Evolutionary conservation across 2,113 vertebrate species (phyloP).

Genomic region (Chlamydotis undulata): DNA sequence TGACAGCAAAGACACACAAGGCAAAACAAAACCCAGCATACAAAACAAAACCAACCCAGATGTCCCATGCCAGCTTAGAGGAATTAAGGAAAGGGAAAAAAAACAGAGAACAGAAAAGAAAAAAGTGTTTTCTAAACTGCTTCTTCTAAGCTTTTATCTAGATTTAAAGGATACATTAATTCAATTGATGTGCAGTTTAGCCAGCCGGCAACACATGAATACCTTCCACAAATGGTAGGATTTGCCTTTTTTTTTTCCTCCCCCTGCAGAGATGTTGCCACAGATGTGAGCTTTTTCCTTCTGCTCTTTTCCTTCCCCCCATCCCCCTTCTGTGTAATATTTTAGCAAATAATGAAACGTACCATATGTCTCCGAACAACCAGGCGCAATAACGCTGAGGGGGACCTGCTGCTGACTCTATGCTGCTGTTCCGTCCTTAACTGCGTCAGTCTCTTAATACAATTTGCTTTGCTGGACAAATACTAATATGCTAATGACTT

Average conservation of each 20-base stretch:
- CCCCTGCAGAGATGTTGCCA: constrained; percentile 26
- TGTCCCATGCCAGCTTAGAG: constrained; percentile 1
- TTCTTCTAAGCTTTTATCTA: constrained; percentile 47
- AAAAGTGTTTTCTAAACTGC: constrained; percentile 49
- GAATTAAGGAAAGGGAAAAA: background rate
- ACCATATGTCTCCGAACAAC: background rate
- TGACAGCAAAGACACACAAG: background rate
- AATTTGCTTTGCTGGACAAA: background rate
- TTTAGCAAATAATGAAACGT: constrained; percentile 32
- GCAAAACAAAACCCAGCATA: constrained; percentile 11
- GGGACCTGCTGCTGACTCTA: background rate
- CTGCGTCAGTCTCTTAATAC: background rate
- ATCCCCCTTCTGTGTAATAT: background rate
- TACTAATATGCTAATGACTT: background rate
- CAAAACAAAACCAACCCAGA: constrained; percentile 23
- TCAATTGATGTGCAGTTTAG: constrained; percentile 56
- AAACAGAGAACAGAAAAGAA: background rate
- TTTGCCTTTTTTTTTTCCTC: constrained; percentile 15
- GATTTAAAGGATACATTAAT: constrained; percentile 54
- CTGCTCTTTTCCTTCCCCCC: background rate
- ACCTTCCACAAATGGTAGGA: constrained; percentile 49
- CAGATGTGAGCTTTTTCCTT: constrained; percentile 13
- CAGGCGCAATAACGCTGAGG: background rate
- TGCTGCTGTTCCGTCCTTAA: background rate
- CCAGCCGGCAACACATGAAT: constrained; percentile 37